Conservation (phyloP, 2,888 invertebrate species). For the Cyclophora albipunctata region DNA sequence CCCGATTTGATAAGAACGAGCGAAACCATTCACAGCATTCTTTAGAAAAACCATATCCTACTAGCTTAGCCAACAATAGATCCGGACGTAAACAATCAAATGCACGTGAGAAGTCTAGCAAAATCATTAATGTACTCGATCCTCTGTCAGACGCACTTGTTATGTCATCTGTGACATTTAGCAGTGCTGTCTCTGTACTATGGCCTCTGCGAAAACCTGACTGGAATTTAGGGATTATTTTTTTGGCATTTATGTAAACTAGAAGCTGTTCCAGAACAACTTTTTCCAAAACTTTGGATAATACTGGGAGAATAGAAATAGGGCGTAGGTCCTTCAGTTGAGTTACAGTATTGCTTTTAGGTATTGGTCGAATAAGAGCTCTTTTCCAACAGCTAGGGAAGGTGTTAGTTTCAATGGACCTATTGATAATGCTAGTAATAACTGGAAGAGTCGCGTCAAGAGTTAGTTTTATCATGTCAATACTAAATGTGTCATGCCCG, state of each 20-base stretch:
- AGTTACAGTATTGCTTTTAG: background rate
- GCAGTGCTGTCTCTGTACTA: conserved; percentile 10
- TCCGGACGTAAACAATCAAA: conserved; percentile 11
- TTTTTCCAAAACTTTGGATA: conserved; percentile 6
- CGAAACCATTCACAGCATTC: conserved; percentile 11
- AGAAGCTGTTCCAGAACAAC: background rate
- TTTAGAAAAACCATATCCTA: conserved; percentile 9
- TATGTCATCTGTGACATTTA: conserved; percentile 12
- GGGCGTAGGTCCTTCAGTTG: conserved; percentile 6
- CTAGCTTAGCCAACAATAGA: conserved; percentile 9
- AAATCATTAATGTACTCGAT: conserved; percentile 6
- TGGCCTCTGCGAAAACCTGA: conserved; percentile 11
- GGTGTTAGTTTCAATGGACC: background rate
- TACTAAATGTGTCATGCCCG: background rate
- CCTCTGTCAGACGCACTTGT: conserved; percentile 11
- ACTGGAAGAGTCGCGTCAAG: background rate
- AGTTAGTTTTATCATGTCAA: background rate
- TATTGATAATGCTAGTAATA: conserved; percentile 1
- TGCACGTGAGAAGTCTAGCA: conserved; percentile 17
- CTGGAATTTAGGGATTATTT: conserved; percentile 10
- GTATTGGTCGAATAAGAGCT: conserved; percentile 2
- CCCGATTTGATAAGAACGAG: conserved; percentile 7
- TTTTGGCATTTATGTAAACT: conserved; percentile 5
- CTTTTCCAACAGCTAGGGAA: conserved; percentile 2
- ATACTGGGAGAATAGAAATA: conserved; percentile 10